Percentiles rank a stretch among this genome's conserved stretches.
Evolutionary conservation across 1,140 invertebrate genomes (phyloP).

Genomic region (Aphaenogaster rudis): DNA sequence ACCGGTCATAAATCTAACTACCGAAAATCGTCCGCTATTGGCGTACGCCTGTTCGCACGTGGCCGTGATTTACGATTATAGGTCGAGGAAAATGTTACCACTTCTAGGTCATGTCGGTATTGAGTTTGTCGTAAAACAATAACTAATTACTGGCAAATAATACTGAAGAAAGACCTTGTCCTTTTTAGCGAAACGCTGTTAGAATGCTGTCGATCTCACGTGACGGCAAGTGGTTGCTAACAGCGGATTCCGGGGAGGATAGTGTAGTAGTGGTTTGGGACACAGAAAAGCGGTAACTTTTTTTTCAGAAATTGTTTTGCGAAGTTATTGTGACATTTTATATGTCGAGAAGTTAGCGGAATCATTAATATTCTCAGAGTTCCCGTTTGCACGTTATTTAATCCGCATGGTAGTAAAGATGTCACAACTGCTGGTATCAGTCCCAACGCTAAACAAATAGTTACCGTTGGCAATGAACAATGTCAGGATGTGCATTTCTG

Average conservation of each 20-base stretch:
- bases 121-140: slow-evolving; percentile 16
- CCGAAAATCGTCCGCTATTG: slow-evolving; percentile 80
- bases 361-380: slow-evolving; percentile 75
- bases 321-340: background rate
- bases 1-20: slow-evolving; percentile 87
- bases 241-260: slow-evolving; percentile 87
- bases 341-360: background rate
- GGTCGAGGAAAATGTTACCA: slow-evolving; percentile 85
- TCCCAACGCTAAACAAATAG: slow-evolving; percentile 87
- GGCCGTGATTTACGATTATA: slow-evolving; percentile 87
- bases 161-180: slow-evolving; percentile 37
- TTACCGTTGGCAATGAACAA: slow-evolving; percentile 86
- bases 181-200: slow-evolving; percentile 85
- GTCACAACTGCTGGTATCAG: slow-evolving; percentile 86
- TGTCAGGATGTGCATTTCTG: slow-evolving; percentile 86
- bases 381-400: slow-evolving; percentile 87
- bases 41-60: slow-evolving; percentile 88
- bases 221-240: slow-evolving; percentile 87
- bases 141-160: slow-evolving; percentile 23
- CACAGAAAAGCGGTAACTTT: slow-evolving; percentile 69
- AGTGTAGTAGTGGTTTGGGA: slow-evolving; percentile 88
- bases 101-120: slow-evolving; percentile 88
- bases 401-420: slow-evolving; percentile 83
- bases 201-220: slow-evolving; percentile 84
- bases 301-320: background rate